Evolutionary conservation across 1,140 invertebrate species (phyloP), one percentile per base, ranked within the genome.

Genomic region (Nasonia vitripennis): DNA sequence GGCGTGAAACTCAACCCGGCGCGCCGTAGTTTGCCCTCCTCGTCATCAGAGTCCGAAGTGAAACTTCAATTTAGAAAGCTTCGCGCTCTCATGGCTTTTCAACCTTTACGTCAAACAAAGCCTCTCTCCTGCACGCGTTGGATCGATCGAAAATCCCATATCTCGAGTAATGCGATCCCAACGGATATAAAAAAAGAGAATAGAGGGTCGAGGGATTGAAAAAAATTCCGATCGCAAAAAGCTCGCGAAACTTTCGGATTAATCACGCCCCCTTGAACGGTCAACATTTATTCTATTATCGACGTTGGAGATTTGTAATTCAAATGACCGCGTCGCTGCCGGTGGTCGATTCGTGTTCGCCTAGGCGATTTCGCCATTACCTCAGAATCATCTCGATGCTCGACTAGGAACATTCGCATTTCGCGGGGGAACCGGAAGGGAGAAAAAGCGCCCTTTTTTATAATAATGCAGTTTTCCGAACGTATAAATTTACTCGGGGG

Each of bases 281-380:
- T 27, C 75, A 78, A 48, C 75, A 55, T 55, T 78, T 78, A 78
- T 78, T 78, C 75, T 27, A 78, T 55, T 55, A 78, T 78, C 45
- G 17, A 14, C 9, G 12, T 23, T 10, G 27, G 11, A 14, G 3
- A 78, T 78, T 78, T 62, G 75, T 55, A 7, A 78, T 78, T 78
- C 41, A 78, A 55, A 78, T 45, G 10, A 45, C 5, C 6, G 41
- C 10, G 41, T 45, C 41, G 41, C 41, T 7, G 41, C 41, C 41
- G 10, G 9, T 7, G 41, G 10, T 45, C 41, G 0, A 45, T 45
- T 45, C 41, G 34, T 27, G 27, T 37, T 37, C 34, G 34, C 41
- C 6, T 55, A 27, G n/a, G 27, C 48, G 5, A 23, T 27, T 37
- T n/a, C 31, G 27, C 75, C 45, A 78, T 75, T 41, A 75, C 37